Conservation (phyloP, 2,797 vertebrate genomes). For the Clarias pachynema region DNA sequence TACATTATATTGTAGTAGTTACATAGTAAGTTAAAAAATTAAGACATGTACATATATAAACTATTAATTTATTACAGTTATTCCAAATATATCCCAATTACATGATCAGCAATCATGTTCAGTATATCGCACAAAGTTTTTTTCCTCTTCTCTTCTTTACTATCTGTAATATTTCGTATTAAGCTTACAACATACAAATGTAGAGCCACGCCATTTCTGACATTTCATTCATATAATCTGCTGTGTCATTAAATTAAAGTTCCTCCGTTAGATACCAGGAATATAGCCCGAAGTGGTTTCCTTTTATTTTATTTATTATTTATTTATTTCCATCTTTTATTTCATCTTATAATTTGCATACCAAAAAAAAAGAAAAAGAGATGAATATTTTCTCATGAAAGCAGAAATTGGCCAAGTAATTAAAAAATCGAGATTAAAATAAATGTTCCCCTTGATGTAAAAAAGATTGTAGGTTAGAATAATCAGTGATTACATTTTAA, state of each 20-base stretch:
- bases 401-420: slow-evolving; percentile 79
- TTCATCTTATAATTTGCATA: slow-evolving; percentile 73
- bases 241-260: slow-evolving; percentile 75
- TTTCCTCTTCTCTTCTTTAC: background rate
- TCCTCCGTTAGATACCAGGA: slow-evolving; percentile 54
- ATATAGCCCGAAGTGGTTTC: slow-evolving; percentile 33
- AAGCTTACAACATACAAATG: background rate
- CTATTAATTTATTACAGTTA: background rate
- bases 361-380: slow-evolving; percentile 62
- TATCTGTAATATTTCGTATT: slow-evolving; percentile 18
- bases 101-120: background rate
- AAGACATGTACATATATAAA: background rate
- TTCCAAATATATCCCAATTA: background rate
- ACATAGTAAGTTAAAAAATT: background rate
- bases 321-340: slow-evolving; percentile 35
- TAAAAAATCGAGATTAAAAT: slow-evolving; percentile 80
- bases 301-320: slow-evolving; percentile 35
- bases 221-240: slow-evolving; percentile 58
- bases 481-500: slow-evolving; percentile 84
- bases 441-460: slow-evolving; percentile 77
- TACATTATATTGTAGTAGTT: background rate
- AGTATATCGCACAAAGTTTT: slow-evolving; percentile 9
- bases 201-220: slow-evolving; percentile 1
- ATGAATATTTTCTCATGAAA: slow-evolving; percentile 75
- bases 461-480: slow-evolving; percentile 81